phyloP scores from a whole-genome alignment of 2,888 invertebrate genomes.

The Alitta virens region DNA sequence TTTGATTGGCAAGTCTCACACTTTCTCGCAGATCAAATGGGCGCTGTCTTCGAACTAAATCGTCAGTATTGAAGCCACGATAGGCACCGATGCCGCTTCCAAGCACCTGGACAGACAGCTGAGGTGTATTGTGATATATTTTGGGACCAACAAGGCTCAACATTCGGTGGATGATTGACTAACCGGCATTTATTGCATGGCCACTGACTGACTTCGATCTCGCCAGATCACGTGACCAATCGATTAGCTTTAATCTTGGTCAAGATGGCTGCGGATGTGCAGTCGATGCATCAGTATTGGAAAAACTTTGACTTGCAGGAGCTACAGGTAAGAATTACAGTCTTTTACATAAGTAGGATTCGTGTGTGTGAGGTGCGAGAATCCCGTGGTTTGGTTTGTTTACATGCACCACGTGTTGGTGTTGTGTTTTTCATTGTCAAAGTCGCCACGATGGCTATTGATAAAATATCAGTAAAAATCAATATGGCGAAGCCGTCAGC shows the following conservation, averaged over 20 bases:
- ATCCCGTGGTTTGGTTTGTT: not conserved
- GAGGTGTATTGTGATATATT: no score
- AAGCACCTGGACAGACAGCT: no score
- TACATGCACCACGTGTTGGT: not conserved
- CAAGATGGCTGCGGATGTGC: slow-evolving; percentile 60
- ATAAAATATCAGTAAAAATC: slow-evolving; percentile 40
- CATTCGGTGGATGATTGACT: no score
- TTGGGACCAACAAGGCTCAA: no score
- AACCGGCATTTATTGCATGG: no score
- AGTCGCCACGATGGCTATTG: slow-evolving; percentile 28
- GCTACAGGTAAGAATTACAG: slow-evolving; percentile 51
- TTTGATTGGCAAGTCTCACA: slow-evolving; percentile 32
- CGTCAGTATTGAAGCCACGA: slow-evolving; percentile 1
- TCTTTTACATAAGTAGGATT: not conserved
- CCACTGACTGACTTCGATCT: slow-evolving; percentile 33
- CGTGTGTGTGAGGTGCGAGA: not conserved
- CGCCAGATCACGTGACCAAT: slow-evolving; percentile 53
- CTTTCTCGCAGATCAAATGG: slow-evolving; percentile 11
- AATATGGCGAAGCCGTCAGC: slow-evolving; percentile 38
- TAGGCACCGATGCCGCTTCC: no score
- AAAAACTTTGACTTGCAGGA: slow-evolving; percentile 58
- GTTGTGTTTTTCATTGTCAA: slow-evolving; percentile 3
- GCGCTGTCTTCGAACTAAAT: slow-evolving; percentile 26
- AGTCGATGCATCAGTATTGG: slow-evolving; percentile 59
- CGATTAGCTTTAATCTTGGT: slow-evolving; percentile 50